Percentiles rank a stretch among this genome's conserved stretches.
phyloP scores from a whole-genome alignment of 2,113 vertebrate genomes.

The Leucoraja erinaceus region DNA sequence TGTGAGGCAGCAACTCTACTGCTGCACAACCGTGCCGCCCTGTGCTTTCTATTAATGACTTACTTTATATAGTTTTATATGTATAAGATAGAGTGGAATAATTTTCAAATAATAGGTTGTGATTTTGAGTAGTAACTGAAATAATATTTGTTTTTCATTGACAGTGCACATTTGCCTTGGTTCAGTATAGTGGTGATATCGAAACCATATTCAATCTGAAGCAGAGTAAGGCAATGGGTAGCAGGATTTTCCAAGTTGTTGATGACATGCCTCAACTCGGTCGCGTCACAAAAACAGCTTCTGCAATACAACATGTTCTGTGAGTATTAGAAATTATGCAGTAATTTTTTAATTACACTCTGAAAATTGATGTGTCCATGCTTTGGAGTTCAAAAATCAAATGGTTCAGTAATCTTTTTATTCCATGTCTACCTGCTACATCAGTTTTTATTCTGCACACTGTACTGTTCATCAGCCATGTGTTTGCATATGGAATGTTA shows the following conservation, averaged over 20 bases:
- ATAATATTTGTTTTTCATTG: conserved; percentile 20
- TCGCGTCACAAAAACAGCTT: conserved; percentile 57
- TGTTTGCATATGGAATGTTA: not conserved
- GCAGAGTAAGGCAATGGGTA: conserved; percentile 45
- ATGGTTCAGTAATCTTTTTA: not conserved
- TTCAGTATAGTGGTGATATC: conserved; percentile 56
- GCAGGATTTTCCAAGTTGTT: conserved; percentile 50
- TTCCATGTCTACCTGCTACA: not conserved
- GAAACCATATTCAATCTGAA: conserved; percentile 58
- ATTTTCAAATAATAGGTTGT: not conserved
- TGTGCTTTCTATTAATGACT: too few species aligned
- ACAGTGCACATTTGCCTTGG: conserved; percentile 65
- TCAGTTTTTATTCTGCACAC: not conserved
- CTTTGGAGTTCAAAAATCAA: not conserved
- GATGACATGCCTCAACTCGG: conserved; percentile 52
- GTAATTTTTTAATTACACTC: not conserved
- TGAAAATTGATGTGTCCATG: not conserved
- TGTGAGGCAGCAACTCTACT: too few species aligned
- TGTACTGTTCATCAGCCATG: too few species aligned
- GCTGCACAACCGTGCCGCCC: too few species aligned
- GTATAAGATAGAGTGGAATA: not conserved
- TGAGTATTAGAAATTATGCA: conserved; percentile 49
- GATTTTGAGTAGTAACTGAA: not conserved
- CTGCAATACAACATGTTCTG: conserved; percentile 67
- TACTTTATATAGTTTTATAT: too few species aligned